A percentile compares a stretch with the other conserved stretches of the same genome.
Conservation (phyloP, 2,888 invertebrate species). For the Neoitamus cyanurus region DNA sequence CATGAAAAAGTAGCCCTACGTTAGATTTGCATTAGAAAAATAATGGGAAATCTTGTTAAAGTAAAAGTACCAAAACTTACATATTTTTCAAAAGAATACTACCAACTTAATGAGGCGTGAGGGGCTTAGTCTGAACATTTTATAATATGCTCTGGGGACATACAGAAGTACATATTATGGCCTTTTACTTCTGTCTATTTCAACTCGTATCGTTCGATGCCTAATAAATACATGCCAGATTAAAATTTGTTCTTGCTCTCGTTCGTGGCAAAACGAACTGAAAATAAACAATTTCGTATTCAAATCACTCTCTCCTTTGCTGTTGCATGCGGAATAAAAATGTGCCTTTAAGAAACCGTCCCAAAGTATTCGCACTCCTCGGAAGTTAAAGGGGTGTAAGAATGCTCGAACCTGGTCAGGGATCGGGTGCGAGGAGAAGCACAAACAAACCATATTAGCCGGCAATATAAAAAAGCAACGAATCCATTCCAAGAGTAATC, state of each 20-base stretch:
- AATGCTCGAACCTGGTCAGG: background rate
- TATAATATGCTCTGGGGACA: background rate
- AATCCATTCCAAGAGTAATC: constrained; percentile 20
- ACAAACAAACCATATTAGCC: constrained; percentile 43
- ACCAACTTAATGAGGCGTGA: too few species aligned
- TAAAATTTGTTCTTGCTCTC: background rate
- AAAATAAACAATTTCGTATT: constrained; percentile 48
- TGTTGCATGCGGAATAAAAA: constrained; percentile 50
- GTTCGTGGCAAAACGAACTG: background rate
- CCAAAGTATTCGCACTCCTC: constrained; percentile 18
- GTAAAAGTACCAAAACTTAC: too few species aligned
- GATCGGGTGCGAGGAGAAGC: background rate
- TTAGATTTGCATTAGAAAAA: too few species aligned
- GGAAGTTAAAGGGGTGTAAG: constrained; percentile 39
- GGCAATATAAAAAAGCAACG: constrained; percentile 33
- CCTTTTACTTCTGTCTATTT: background rate
- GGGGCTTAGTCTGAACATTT: background rate
- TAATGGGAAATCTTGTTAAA: too few species aligned
- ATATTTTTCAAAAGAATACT: too few species aligned
- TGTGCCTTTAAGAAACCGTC: constrained; percentile 46
- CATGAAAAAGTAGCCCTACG: too few species aligned
- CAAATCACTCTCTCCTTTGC: constrained; percentile 49
- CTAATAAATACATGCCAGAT: constrained; percentile 26
- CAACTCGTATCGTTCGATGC: background rate
- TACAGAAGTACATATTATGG: background rate